Conservation (phyloP, 1,140 invertebrate genomes). For the Contarinia nasturtii region DNA sequence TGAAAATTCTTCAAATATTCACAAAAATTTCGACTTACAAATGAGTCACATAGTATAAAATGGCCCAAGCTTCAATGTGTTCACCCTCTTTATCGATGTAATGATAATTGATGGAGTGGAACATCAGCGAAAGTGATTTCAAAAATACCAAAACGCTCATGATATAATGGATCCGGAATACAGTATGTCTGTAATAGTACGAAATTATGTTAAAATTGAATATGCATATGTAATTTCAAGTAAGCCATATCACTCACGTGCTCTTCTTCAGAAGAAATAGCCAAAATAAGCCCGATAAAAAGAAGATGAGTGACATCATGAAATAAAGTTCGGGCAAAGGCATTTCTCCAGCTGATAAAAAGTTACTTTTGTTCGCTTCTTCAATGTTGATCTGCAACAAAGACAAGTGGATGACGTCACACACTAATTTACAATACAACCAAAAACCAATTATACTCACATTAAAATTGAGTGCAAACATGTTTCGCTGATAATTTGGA, state of each 20-base stretch:
- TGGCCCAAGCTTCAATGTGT: slow-evolving; percentile 92
- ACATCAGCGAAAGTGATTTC: slow-evolving; percentile 80
- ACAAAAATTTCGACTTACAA: slow-evolving; percentile 43
- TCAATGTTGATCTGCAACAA: slow-evolving; percentile 60
- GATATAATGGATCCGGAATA: slow-evolving; percentile 92
- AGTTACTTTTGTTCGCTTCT: slow-evolving; percentile 73
- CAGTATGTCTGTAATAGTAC: slow-evolving; percentile 41
- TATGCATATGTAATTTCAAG: neutral
- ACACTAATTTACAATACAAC: neutral
- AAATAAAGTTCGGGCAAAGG: slow-evolving; percentile 84
- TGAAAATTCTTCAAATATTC: no score
- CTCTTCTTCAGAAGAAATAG: slow-evolving; percentile 72
- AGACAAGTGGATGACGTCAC: slow-evolving; percentile 3
- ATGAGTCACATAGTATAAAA: slow-evolving; percentile 92
- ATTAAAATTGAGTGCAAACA: slow-evolving; percentile 22
- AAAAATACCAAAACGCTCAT: slow-evolving; percentile 89
- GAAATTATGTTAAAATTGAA: neutral
- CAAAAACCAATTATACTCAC: slow-evolving; percentile 11
- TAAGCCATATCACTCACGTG: slow-evolving; percentile 40
- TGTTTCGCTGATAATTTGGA: slow-evolving; percentile 34
- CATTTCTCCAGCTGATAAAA: slow-evolving; percentile 93
- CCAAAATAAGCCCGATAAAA: slow-evolving; percentile 80
- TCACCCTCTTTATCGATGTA: slow-evolving; percentile 88
- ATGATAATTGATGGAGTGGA: slow-evolving; percentile 93
- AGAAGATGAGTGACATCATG: slow-evolving; percentile 78